Base-by-base conservation (phyloP, 2,797 vertebrate species). In the Aulostomus chinensis region DNA sequence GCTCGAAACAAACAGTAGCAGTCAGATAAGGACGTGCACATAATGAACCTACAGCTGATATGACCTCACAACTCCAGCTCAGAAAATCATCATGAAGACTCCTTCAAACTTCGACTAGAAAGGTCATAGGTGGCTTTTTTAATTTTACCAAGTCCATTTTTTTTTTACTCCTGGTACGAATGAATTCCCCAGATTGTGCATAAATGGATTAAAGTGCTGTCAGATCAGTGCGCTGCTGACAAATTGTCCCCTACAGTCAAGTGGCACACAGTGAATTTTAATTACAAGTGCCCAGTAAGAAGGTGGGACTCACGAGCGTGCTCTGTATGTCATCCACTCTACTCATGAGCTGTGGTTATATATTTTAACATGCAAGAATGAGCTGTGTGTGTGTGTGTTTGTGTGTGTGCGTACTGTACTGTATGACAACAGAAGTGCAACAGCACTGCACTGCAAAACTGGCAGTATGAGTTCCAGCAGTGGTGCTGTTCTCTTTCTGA, bases 131-230 rank as follows among this genome's bases (percentile, higher is more conserved):
- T 85, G 87, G 57, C 31, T 74, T 91, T 88, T 91, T 87, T 90
- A 86, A 92, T 92, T 93, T 92, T 74, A 70, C 76, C 70, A 59
- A 89, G 87, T 91, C 88, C 39, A 74, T 90, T 73, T 59, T 76
- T 58, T 72, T 61, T 62, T 34, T 34, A 52, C 55, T 65, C 48
- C 80, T 76, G 81, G 90, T 90, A 93, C 87, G 92, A 93, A 94
- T 93, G 89, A 93, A 93, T 83, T 86, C 86, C 83, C 83, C 83
- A 31, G 84, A 38, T 58, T 80, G 85, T 86, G 82, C 90, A n/a
- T 88, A 42, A 70, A 86, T 48, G 61, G 92, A 93, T 94, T 91
- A 91, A 91, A 91, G 80, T 63, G 89, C 93, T 94, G 93, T 94
- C 94, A 93, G 75, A 73, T 69, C 83, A 86, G 81, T 77, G 56